phyloP scores from a whole-genome alignment of 2,113 vertebrate genomes.

The Ciconia boyciana region DNA sequence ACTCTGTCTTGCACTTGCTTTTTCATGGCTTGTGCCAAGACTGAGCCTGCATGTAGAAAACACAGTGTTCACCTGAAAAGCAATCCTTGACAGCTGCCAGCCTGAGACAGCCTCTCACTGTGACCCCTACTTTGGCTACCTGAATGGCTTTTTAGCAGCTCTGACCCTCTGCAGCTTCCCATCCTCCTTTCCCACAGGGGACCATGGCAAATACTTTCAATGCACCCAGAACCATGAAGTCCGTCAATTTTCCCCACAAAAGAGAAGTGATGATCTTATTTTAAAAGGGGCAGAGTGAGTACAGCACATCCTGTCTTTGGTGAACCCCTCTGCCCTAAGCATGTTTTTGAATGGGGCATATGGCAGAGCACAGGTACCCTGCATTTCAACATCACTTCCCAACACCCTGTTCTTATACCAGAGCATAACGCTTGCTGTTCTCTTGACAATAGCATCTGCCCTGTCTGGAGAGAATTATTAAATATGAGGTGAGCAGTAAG shows the following conservation, averaged over 20 bases:
- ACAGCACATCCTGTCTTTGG: not conserved
- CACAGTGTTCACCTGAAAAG: rapidly evolving
- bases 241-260: not conserved
- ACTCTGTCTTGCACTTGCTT: not conserved
- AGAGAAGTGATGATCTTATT: not conserved
- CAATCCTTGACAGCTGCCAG: not conserved
- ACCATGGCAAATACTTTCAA: not conserved
- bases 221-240: not conserved
- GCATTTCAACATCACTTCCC: not conserved
- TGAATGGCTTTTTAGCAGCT: not conserved
- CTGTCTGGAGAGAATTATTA: not conserved
- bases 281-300: not conserved
- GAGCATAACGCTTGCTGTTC: not conserved
- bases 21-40: not conserved
- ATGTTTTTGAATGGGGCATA: not conserved
- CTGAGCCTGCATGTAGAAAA: not conserved
- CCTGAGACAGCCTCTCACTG: not conserved
- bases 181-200: not conserved
- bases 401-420: not conserved
- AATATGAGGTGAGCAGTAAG: not conserved
- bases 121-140: not conserved
- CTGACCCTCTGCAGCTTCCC: not conserved
- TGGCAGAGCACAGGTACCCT: not conserved
- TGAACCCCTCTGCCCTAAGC: not conserved
- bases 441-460: not conserved